Conservation (phyloP, 2,888 invertebrate species). For the Cheilosia variabilis region DNA sequence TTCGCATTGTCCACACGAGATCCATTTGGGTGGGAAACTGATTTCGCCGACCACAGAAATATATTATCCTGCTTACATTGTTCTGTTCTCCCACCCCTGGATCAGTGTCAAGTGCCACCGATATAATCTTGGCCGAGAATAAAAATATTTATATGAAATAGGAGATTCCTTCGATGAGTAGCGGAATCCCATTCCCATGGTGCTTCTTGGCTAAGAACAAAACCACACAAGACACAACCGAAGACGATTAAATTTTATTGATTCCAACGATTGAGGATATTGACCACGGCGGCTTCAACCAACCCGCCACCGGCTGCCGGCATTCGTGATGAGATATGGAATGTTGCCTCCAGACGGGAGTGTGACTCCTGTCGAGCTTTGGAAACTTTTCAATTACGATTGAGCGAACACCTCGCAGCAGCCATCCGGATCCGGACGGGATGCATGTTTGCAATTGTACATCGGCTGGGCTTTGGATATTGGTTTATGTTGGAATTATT, state of each 20-base stretch:
- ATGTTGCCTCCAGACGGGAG: slow-evolving; percentile 40
- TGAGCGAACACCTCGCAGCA: slow-evolving; percentile 20
- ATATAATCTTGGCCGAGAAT: slow-evolving; percentile 50
- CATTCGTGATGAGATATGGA: slow-evolving; percentile 14
- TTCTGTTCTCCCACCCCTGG: slow-evolving; percentile 34
- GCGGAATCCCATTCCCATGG: not conserved
- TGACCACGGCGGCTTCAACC: slow-evolving; percentile 42
- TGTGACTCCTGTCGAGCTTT: slow-evolving; percentile 58
- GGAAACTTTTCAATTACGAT: slow-evolving; percentile 70
- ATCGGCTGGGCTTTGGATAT: slow-evolving; percentile 40
- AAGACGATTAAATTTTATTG: slow-evolving; percentile 73
- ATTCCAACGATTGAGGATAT: slow-evolving; percentile 54
- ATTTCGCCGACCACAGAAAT: slow-evolving; percentile 69
- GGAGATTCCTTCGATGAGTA: slow-evolving; percentile 45
- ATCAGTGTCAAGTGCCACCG: slow-evolving; percentile 63
- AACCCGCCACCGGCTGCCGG: not conserved
- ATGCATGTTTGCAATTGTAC: slow-evolving; percentile 34
- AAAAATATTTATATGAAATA: slow-evolving; percentile 67
- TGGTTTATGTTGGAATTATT: slow-evolving; percentile 68
- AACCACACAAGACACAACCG: slow-evolving; percentile 49
- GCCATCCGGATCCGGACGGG: slow-evolving; percentile 7
- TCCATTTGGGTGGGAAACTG: slow-evolving; percentile 32
- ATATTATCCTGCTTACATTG: slow-evolving; percentile 41
- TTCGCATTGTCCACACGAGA: slow-evolving; percentile 10
- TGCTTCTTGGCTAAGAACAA: slow-evolving; percentile 16